A percentile compares a stretch with the other conserved stretches of the same genome.
Conservation (phyloP, 2,797 vertebrate species). For the Pseudopleuronectes americanus region DNA sequence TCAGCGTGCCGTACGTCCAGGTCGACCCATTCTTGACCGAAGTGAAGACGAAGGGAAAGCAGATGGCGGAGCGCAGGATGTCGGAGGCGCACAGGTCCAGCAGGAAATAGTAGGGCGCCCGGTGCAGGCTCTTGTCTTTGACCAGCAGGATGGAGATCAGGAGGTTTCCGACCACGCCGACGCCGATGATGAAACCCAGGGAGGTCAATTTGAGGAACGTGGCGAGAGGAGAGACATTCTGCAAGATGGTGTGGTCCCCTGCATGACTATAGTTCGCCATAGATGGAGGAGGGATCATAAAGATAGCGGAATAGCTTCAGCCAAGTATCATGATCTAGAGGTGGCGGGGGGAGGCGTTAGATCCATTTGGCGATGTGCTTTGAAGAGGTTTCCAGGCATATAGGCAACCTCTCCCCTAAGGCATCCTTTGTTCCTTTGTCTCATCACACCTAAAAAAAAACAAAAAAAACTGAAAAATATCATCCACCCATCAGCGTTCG, state of each 20-base stretch:
- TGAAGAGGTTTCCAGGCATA: conserved; percentile 96
- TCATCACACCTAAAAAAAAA: conserved; percentile 93
- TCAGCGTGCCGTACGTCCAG: conserved; percentile 97
- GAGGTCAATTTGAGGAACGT: conserved; percentile 99
- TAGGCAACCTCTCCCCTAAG: conserved; percentile 88
- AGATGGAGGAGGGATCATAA: conserved; percentile 99
- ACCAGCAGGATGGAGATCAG: conserved; percentile 99
- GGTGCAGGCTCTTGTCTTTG: conserved; percentile 99
- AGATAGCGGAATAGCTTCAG: conserved; percentile 93
- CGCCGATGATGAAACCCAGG: conserved; percentile 99
- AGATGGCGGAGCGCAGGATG: conserved; percentile 98
- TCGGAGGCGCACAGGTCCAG: conserved; percentile 99
- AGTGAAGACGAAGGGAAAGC: conserved; percentile 99
- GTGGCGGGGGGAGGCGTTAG: conserved; percentile 91
- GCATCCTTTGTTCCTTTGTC: conserved; percentile 97
- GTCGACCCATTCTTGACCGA: conserved; percentile 98
- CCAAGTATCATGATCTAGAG: conserved; percentile 99
- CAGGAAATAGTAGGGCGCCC: conserved; percentile 99
- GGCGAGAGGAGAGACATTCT: conserved; percentile 99
- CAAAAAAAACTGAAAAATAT: conserved; percentile 85
- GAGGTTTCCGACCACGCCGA: conserved; percentile 99
- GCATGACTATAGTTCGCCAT: conserved; percentile 99
- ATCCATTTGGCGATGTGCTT: conserved; percentile 96
- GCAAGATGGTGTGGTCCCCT: conserved; percentile 99
- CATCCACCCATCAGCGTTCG: conserved; percentile 81